These are phyloP conservation scores for Chrysogorgia sp. DNA, from an alignment of 92 coral and sea anemone genomes.

Conservation along the genomic window DNA sequence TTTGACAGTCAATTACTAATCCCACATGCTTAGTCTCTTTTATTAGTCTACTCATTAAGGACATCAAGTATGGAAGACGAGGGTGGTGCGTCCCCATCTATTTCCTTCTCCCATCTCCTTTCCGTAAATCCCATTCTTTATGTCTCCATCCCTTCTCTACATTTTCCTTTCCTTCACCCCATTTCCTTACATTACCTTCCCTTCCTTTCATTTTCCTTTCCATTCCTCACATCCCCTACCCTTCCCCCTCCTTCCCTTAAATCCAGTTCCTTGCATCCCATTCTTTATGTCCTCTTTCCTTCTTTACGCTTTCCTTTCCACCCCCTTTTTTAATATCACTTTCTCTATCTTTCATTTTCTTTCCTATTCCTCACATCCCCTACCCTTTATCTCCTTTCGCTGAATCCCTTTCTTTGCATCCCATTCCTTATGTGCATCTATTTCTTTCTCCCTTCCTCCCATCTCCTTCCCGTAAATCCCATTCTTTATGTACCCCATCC, in stretches of 20 bases:
- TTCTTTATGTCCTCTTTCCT: background rate
- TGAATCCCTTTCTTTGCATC: background rate
- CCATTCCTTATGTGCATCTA: no score
- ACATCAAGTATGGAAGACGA: no score
- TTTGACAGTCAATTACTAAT: no score
- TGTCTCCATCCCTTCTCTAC: background rate
- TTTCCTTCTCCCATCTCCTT: background rate
- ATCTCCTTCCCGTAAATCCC: background rate
- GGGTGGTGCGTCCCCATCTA: no score
- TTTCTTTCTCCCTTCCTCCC: background rate
- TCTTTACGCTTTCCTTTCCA: background rate
- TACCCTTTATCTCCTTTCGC: background rate
- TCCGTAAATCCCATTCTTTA: background rate
- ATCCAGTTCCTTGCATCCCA: no score
- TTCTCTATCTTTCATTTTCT: background rate
- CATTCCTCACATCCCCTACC: background rate
- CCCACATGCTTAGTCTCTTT: no score
- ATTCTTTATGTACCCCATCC: background rate
- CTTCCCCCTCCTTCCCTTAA: background rate
- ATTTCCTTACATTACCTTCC: background rate
- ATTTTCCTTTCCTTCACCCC: background rate
- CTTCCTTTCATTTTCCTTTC: background rate
- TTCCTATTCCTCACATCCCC: background rate
- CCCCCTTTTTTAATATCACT: no score
- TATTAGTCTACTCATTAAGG: no score